phyloP scores from a whole-genome alignment of 2,113 vertebrate species.

The Gracilinanus agilis region DNA sequence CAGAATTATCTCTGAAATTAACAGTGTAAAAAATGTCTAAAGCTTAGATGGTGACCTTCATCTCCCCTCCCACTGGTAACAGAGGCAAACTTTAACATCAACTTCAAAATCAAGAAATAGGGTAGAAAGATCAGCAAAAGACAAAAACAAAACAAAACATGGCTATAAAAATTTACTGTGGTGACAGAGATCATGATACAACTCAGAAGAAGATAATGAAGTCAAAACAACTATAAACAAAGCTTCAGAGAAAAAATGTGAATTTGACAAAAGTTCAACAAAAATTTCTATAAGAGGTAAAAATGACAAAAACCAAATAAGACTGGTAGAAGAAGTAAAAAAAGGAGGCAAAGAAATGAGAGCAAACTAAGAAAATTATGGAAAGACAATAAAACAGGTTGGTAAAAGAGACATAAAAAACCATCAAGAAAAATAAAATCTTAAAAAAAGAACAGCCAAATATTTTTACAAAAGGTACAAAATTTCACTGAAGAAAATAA shows the following conservation, averaged over 20 bases:
- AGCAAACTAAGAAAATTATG: not conserved
- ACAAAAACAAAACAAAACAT: not conserved
- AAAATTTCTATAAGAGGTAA: not conserved
- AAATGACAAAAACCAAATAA: not conserved
- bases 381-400: not conserved
- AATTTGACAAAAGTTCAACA: not conserved
- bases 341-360: not conserved
- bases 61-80: not conserved
- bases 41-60: not conserved
- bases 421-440: not conserved
- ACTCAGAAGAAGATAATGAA: not conserved
- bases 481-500: not conserved
- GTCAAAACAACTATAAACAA: not conserved
- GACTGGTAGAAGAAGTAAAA: not conserved
- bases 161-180: not conserved
- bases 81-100: not conserved
- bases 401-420: not conserved
- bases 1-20: not conserved
- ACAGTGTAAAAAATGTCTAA: not conserved
- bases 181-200: not conserved
- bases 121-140: not conserved
- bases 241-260: not conserved
- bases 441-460: not conserved
- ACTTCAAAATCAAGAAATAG: not conserved
- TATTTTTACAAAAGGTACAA: not conserved